Percentiles rank a stretch among this genome's conserved stretches.
These are phyloP conservation scores for Patella depressa DNA, from an alignment of 2,888 invertebrate genomes.

Conservation along the genomic window DNA sequence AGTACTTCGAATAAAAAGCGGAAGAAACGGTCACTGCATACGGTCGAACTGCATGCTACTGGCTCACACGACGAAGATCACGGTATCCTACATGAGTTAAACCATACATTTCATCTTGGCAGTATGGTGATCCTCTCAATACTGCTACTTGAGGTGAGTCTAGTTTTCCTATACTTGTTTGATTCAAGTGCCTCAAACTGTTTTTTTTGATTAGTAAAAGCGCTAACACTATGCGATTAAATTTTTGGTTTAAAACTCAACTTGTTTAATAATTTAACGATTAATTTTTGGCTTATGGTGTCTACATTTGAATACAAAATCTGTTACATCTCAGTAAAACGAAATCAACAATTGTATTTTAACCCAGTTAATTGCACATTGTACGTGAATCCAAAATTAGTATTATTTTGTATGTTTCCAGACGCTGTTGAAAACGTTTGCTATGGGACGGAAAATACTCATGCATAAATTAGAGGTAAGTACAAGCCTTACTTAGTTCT, in stretches of 20 bases:
- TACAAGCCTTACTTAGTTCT: background rate
- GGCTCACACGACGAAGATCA: constrained; percentile 45
- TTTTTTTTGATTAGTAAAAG: too few species aligned
- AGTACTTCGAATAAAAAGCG: background rate
- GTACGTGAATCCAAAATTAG: background rate
- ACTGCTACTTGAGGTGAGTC: constrained; percentile 55
- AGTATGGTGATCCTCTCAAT: constrained; percentile 59
- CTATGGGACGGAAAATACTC: constrained; percentile 53
- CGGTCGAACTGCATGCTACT: constrained; percentile 31
- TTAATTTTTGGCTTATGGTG: background rate
- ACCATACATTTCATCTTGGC: constrained; percentile 59
- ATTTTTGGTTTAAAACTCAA: too few species aligned
- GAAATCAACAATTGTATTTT: background rate
- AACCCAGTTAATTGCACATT: background rate
- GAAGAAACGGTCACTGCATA: constrained; percentile 31
- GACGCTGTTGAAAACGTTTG: constrained; percentile 56
- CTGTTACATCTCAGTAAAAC: background rate
- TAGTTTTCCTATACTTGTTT: background rate
- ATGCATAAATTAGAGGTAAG: constrained; percentile 58
- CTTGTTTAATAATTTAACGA: too few species aligned
- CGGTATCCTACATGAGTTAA: constrained; percentile 52
- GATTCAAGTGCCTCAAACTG: too few species aligned
- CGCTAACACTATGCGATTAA: too few species aligned
- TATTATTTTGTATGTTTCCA: constrained; percentile 37
- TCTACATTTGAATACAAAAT: background rate